A percentile compares a stretch with the other conserved stretches of the same genome.
phyloP scores from a whole-genome alignment of 1,140 invertebrate genomes.

The Brachionus angularis region DNA sequence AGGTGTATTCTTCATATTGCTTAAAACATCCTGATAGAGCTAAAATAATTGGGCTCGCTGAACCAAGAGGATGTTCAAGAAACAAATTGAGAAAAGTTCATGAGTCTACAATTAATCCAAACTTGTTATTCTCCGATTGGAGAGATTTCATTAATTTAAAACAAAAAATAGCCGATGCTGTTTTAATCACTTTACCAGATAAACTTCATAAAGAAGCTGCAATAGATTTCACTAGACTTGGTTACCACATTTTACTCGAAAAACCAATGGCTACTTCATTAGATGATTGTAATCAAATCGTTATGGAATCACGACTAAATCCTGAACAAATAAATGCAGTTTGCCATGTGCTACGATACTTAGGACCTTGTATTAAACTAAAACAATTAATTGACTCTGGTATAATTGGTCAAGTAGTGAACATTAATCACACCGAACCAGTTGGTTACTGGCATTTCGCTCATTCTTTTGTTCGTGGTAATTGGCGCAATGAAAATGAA shows the following conservation, averaged over 20 bases:
- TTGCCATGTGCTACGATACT: constrained; percentile 60
- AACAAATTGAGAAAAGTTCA: constrained; percentile 48
- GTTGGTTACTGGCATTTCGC: constrained; percentile 61
- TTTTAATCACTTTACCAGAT: constrained; percentile 58
- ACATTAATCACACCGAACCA: constrained; percentile 60
- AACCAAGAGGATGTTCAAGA: constrained; percentile 50
- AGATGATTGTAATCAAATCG: constrained; percentile 58
- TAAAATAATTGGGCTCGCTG: constrained; percentile 54
- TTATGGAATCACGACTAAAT: constrained; percentile 51
- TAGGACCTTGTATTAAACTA: constrained; percentile 53
- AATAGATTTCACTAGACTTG: constrained; percentile 58
- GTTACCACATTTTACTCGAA: constrained; percentile 60
- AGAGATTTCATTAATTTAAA: constrained; percentile 45
- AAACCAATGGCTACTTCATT: constrained; percentile 60
- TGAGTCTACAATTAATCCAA: constrained; percentile 44
- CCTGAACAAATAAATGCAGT: constrained; percentile 49
- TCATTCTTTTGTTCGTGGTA: constrained; percentile 60
- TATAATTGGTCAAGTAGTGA: constrained; percentile 58
- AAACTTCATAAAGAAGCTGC: constrained; percentile 57
- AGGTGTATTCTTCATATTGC: constrained; percentile 56
- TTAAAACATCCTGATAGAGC: constrained; percentile 48
- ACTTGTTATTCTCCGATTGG: constrained; percentile 48
- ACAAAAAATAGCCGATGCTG: constrained; percentile 56
- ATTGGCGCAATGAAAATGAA: constrained; percentile 57
- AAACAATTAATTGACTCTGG: constrained; percentile 58